A percentile compares a stretch with the other conserved stretches of the same genome.
Conservation (phyloP, 2,888 invertebrate species). For the Anagyrus pseudococci region DNA sequence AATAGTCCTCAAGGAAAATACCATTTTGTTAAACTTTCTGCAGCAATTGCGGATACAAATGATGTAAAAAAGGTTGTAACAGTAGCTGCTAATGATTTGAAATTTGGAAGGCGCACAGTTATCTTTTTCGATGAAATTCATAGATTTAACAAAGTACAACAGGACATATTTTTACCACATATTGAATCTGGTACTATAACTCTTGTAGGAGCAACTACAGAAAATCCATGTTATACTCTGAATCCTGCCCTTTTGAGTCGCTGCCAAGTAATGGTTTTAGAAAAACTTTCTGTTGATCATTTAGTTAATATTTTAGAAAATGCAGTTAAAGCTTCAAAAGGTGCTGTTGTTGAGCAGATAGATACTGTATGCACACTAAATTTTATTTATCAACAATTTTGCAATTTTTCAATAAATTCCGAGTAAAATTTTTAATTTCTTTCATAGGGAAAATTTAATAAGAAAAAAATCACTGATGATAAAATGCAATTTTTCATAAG, state of each 20-base stretch:
- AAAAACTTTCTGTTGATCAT: conserved; percentile 71
- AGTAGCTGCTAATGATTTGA: conserved; percentile 75
- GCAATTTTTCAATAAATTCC: no score
- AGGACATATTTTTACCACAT: conserved; percentile 81
- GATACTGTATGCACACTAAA: neutral
- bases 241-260: conserved; percentile 82
- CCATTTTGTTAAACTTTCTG: conserved; percentile 78
- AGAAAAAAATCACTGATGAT: conserved; percentile 30
- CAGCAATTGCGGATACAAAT: conserved; percentile 77
- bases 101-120: conserved; percentile 74
- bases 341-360: conserved; percentile 30
- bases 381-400: no score
- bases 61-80: conserved; percentile 79
- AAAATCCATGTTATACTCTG: conserved; percentile 86
- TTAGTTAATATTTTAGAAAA: conserved; percentile 69
- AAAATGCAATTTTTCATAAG: conserved; percentile 65
- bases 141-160: conserved; percentile 83
- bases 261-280: conserved; percentile 77
- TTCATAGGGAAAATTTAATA: no score
- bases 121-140: conserved; percentile 90
- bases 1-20: conserved; percentile 62
- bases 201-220: conserved; percentile 84
- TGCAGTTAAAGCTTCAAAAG: conserved; percentile 64
- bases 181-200: conserved; percentile 81
- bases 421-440: no score